Evolutionary conservation across 1,140 invertebrate genomes (phyloP).

Genomic region (Meloidogyne chitwoodi): DNA sequence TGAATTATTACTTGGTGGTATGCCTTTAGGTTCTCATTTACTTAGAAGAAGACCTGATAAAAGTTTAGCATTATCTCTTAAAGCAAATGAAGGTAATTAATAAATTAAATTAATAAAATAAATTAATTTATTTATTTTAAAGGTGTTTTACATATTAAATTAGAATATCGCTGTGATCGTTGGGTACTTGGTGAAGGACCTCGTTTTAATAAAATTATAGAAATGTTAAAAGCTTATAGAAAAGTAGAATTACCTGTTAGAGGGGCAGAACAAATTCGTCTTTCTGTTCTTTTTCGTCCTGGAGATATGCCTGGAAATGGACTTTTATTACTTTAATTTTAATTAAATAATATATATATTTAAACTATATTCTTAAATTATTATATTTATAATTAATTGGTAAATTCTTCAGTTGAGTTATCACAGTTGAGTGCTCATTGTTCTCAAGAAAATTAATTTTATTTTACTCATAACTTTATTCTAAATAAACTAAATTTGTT

Average conservation of each 20-base stretch:
- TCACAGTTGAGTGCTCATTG: too few species aligned
- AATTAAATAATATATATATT: background rate
- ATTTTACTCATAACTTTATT: too few species aligned
- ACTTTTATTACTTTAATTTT: background rate
- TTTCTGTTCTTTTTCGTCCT: conserved; percentile 2
- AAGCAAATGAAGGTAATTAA: conserved; percentile 25
- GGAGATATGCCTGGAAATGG: conserved; percentile 6
- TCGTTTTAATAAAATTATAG: conserved; percentile 10
- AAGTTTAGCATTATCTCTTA: conserved; percentile 24
- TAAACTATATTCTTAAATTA: too few species aligned
- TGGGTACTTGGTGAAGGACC: conserved; percentile 33
- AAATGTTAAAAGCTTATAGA: conserved; percentile 21
- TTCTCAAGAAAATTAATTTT: too few species aligned
- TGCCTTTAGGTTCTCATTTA: conserved; percentile 25
- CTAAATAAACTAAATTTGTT: too few species aligned
- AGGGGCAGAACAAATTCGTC: conserved; percentile 28
- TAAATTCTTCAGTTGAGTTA: too few species aligned
- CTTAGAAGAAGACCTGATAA: conserved; percentile 19
- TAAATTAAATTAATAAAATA: background rate
- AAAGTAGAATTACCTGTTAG: conserved; percentile 22
- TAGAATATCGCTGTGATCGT: conserved; percentile 15
- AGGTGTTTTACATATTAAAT: conserved; percentile 32
- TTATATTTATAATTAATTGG: too few species aligned
- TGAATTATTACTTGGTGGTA: conserved; percentile 7
- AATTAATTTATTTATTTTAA: background rate